Conservation (phyloP, 2,113 vertebrate species). For the Pseudonaja textilis region DNA sequence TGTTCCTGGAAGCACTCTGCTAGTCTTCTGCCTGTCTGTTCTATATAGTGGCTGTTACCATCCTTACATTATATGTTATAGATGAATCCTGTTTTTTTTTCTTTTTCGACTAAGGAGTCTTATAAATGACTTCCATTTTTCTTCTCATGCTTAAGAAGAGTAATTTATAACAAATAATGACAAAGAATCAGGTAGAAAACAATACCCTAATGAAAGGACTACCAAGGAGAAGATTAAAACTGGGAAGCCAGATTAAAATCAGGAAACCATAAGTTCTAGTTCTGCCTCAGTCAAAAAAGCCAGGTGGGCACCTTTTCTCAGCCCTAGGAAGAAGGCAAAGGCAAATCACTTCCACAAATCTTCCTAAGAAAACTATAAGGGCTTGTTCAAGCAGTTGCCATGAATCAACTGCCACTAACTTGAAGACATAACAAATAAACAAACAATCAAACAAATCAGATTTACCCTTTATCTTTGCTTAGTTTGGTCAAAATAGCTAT, state of each 20-base stretch:
- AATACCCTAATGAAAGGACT: background rate
- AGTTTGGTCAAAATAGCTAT: background rate
- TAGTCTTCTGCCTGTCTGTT: background rate
- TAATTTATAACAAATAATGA: background rate
- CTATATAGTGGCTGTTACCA: background rate
- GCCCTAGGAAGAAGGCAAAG: background rate
- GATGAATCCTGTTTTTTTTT: too few species aligned
- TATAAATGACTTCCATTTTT: background rate
- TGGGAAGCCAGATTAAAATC: background rate
- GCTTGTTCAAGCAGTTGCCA: background rate
- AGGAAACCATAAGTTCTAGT: background rate
- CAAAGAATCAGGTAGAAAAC: background rate
- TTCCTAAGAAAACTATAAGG: background rate
- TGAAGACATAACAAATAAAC: background rate
- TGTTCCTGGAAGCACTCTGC: background rate
- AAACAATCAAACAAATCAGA: background rate
- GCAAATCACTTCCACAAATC: background rate
- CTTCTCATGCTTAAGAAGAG: background rate
- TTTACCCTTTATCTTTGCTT: background rate
- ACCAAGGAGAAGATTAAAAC: background rate
- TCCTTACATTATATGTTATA: background rate
- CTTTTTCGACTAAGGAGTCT: background rate
- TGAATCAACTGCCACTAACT: background rate
- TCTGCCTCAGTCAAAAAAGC: background rate
- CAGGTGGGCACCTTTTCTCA: background rate